phyloP scores from a whole-genome alignment of 2,797 vertebrate species.

The Coracias cyanogaster region DNA sequence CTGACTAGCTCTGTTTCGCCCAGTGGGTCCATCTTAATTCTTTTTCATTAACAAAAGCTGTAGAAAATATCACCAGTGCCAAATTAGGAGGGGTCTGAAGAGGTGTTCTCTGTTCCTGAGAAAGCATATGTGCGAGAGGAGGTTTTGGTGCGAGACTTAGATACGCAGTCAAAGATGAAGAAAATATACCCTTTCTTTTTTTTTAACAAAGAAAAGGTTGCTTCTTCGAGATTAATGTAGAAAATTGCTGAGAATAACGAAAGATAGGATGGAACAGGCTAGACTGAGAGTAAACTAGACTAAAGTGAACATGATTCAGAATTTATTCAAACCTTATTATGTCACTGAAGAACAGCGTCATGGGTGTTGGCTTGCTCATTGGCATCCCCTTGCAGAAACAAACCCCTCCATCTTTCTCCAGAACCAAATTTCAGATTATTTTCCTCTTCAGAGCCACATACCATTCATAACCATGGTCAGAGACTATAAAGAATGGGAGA shows the following conservation, averaged over 20 bases:
- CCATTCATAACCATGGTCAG: not conserved
- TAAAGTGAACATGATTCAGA: not conserved
- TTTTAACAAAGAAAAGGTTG: not conserved
- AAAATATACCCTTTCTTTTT: not conserved
- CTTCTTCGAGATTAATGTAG: not conserved
- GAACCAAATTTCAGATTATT: not conserved
- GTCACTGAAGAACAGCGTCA: not conserved
- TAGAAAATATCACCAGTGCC: not conserved
- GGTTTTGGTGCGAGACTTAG: not conserved
- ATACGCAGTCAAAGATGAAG: not conserved
- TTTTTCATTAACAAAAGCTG: constrained; percentile 3
- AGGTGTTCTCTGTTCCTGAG: not conserved
- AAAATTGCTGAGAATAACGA: not conserved
- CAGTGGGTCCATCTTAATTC: not conserved
- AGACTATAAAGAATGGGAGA: not conserved
- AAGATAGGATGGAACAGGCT: not conserved
- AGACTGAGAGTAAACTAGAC: too few species aligned
- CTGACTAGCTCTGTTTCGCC: not conserved
- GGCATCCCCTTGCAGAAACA: not conserved
- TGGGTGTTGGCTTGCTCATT: not conserved
- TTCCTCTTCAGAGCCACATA: not conserved
- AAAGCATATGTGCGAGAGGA: not conserved
- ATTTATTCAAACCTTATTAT: not conserved
- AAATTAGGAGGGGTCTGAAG: not conserved
- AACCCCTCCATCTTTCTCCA: not conserved